Base-by-base conservation (phyloP, 2,113 vertebrate genomes). In the Pangasianodon hypophthalmus region DNA sequence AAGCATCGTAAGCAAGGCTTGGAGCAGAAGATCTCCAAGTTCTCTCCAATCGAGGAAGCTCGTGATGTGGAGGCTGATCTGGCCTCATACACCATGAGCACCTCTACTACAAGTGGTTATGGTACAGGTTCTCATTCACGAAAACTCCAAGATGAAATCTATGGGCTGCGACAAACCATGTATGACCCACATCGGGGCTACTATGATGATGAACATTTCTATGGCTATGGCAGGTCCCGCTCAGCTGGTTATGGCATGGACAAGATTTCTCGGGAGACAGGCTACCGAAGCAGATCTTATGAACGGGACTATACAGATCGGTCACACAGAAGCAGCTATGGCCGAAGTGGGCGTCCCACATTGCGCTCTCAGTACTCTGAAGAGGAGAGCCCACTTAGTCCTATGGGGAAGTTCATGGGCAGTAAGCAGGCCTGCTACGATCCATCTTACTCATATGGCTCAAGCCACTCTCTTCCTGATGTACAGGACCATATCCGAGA, bases 21-120 rank as follows among this genome's bases (percentile, higher is more conserved):
- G 94, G 98, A 99, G 93, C 98, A 99, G 93, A 99, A 99, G 95
- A 98, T 99, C 92, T 99, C 98, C 89, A 99, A 99, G 95, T 99
- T 99, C 95, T 99, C 98, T 0, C 98, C 98, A 24, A 99, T 99
- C 0, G 98, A 99, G 94, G 98, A 99, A 94, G 98, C 98, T 93
- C 98, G 97, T 94, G 98, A 99, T 0, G 98, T 99, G 88, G 98
- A 99, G 92, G 97, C 97, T 11, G 98, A 99, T 94, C 92, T 99
- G 91, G 98, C 98, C 90, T 96, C 97, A 90, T 98, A 98, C n/a
- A 95, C 96, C 8, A 91, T 93, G 19, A 94, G 93, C 0, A 93
- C 95, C 6, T 94, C 96, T 0, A 91, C 94, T 26, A n/a, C 94
- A 90, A 91, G 91, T 85, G 92, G 95, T 91, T 94, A 96, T 93